phyloP scores from a whole-genome alignment of 2,888 invertebrate genomes.

The Andrena bicolor region DNA sequence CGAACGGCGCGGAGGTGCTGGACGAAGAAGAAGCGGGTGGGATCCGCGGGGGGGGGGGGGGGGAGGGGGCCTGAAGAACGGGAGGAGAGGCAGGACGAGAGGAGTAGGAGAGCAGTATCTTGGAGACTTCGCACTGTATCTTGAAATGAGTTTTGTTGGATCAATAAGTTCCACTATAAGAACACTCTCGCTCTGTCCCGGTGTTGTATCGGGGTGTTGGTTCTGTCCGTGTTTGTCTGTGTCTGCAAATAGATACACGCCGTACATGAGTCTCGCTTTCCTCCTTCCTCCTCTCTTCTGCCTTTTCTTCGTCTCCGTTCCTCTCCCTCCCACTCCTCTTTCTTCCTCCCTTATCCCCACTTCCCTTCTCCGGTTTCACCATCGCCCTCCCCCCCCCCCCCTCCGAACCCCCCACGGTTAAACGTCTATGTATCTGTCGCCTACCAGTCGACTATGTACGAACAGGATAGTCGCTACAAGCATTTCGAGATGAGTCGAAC shows the following conservation, averaged over 20 bases:
- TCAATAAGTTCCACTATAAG: conserved; percentile 86
- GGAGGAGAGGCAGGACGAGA: conserved; percentile 73
- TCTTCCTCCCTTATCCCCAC: conserved; percentile 54
- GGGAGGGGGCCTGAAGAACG: conserved; percentile 67
- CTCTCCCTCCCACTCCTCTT: conserved; percentile 58
- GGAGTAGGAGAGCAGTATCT: conserved; percentile 83
- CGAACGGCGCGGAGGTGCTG: conserved; percentile 72
- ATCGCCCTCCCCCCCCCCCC: conserved; percentile 51
- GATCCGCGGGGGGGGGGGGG: conserved; percentile 58
- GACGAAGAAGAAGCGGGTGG: conserved; percentile 48
- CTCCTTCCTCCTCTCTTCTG: conserved; percentile 67
- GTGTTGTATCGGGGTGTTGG: conserved; percentile 80
- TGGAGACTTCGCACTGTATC: conserved; percentile 85
- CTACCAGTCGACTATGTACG: conserved; percentile 76
- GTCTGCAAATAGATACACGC: conserved; percentile 84
- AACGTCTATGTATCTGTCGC: conserved; percentile 70
- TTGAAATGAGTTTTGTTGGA: conserved; percentile 86
- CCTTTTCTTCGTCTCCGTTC: conserved; percentile 64
- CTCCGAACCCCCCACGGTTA: conserved; percentile 14
- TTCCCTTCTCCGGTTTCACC: conserved; percentile 37
- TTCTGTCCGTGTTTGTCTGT: conserved; percentile 84
- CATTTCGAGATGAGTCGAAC: conserved; percentile 83
- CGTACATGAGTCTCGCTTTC: conserved; percentile 78
- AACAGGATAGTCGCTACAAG: conserved; percentile 81
- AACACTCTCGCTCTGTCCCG: conserved; percentile 84